Conservation (phyloP, 2,113 vertebrate genomes). For the Hydrochoerus hydrochaeris region DNA sequence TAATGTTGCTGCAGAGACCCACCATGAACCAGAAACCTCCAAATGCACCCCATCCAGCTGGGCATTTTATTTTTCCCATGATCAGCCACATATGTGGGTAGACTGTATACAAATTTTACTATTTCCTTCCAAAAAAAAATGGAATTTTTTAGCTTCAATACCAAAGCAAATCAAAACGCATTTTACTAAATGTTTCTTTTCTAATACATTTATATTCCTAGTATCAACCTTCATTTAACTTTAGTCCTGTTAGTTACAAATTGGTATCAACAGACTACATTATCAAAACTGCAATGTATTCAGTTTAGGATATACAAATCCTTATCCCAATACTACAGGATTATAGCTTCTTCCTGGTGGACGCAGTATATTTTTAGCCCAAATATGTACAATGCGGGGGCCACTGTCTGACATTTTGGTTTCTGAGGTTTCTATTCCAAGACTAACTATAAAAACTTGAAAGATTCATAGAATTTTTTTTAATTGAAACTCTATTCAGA, state of each 20-base stretch:
- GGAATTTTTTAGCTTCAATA: not conserved
- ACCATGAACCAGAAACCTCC: not conserved
- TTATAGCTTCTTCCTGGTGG: conserved; percentile 5
- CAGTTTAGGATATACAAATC: not conserved
- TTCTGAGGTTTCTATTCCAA: not conserved
- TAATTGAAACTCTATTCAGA: not conserved
- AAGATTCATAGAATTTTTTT: not conserved
- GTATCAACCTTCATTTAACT: not conserved
- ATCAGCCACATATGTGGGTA: not conserved
- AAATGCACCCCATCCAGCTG: not conserved
- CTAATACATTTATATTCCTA: not conserved
- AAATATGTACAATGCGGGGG: not conserved
- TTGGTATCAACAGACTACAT: not conserved
- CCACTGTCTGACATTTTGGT: not conserved
- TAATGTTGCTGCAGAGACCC: not conserved
- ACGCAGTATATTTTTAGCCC: not conserved
- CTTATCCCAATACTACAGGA: not conserved
- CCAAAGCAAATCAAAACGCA: conserved; percentile 1
- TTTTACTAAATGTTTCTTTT: conserved; percentile 40
- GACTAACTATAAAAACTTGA: not conserved
- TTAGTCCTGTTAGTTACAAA: conserved; percentile 28
- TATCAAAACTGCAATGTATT: not conserved
- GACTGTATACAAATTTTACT: not conserved
- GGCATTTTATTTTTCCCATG: not conserved
- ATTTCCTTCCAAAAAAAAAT: not conserved